Evolutionary conservation across 2,888 invertebrate genomes (phyloP).

Genomic region (Meiosimyza decipiens): DNA sequence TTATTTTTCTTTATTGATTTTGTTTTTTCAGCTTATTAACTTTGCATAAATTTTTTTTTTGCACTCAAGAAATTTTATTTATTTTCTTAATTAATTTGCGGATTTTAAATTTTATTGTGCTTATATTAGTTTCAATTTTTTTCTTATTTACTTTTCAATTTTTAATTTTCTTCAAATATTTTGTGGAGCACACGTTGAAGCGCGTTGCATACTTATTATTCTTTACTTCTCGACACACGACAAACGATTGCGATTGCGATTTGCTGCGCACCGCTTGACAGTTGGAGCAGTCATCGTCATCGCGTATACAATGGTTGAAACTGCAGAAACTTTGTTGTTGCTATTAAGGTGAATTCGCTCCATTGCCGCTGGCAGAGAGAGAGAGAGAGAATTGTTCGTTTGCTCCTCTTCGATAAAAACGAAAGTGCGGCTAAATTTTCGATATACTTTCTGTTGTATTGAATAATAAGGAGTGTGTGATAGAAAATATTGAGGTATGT

Average conservation of each 20-base stretch:
- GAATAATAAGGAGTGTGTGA: slow-evolving; percentile 1
- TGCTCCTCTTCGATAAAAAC: slow-evolving; percentile 7
- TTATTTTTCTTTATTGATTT: no score
- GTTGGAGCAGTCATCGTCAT: not conserved
- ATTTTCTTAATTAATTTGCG: no score
- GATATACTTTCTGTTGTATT: not conserved
- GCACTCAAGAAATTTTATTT: no score
- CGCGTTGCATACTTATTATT: slow-evolving; percentile 31
- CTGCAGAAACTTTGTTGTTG: slow-evolving; percentile 17
- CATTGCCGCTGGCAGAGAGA: not conserved
- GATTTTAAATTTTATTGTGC: no score
- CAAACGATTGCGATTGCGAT: slow-evolving; percentile 21
- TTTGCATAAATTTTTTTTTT: no score
- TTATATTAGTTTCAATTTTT: no score
- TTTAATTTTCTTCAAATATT: no score
- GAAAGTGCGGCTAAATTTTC: not conserved
- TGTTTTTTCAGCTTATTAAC: no score
- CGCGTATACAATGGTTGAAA: not conserved
- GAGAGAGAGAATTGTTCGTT: not conserved
- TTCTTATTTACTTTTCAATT: no score
- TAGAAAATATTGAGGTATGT: not conserved
- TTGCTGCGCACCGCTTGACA: slow-evolving; percentile 23
- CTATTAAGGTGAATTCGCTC: slow-evolving; percentile 20
- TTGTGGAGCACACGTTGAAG: slow-evolving; percentile 22
- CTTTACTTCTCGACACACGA: slow-evolving; percentile 28